Conservation (phyloP, 2,888 invertebrate species). For the Melinopterus prodromus region DNA sequence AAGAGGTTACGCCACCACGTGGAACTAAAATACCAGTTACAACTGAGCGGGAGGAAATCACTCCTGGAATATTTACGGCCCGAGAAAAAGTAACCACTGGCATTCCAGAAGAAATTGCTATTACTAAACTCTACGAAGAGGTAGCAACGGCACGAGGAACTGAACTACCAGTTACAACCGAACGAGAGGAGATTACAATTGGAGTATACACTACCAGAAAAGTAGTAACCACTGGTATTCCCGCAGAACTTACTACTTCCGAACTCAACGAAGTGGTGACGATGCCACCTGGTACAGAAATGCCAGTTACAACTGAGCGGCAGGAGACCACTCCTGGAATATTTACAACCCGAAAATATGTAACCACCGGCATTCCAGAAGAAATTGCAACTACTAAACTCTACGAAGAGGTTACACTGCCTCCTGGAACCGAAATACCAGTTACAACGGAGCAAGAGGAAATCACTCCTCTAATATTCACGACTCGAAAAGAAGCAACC, state of each 20-base stretch:
- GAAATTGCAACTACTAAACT: slow-evolving; percentile 9
- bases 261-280: background rate
- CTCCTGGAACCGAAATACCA: slow-evolving; percentile 11
- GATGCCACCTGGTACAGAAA: background rate
- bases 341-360: no score
- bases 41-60: background rate
- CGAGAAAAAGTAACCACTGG: background rate
- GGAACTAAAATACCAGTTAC: background rate
- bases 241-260: slow-evolving; percentile 7
- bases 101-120: background rate
- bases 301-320: no score
- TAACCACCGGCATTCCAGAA: slow-evolving; percentile 7
- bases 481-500: background rate
- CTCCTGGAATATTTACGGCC: background rate
- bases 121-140: background rate
- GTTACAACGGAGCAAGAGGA: background rate
- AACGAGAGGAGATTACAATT: background rate
- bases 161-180: background rate
- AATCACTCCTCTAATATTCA: slow-evolving; percentile 19
- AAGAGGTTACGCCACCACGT: no score
- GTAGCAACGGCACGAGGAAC: no score
- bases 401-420: background rate
- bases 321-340: no score
- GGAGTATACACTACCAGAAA: slow-evolving; percentile 25
- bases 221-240: slow-evolving; percentile 14